A percentile compares a stretch with the other conserved stretches of the same genome.
These are phyloP conservation scores for Protomyctophum bolini DNA, from an alignment of 2,113 vertebrate genomes.

Conservation along the genomic window DNA sequence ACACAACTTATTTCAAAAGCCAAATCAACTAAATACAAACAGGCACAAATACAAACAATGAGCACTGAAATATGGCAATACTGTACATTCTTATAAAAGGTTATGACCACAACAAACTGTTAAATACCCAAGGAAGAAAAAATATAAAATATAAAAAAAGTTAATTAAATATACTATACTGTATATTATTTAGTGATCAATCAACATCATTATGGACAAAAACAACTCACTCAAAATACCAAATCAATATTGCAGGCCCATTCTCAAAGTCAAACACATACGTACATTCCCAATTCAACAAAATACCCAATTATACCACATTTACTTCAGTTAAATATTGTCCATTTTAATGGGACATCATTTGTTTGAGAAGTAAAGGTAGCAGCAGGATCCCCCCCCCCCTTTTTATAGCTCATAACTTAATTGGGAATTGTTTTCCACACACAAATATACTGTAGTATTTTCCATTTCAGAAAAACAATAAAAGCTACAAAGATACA, in stretches of 20 bases:
- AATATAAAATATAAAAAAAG: slow-evolving; percentile 28
- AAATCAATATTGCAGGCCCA: slow-evolving; percentile 36
- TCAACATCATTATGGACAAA: slow-evolving; percentile 15
- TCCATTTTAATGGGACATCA: slow-evolving; percentile 35
- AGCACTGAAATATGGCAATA: slow-evolving; percentile 20
- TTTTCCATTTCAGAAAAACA: slow-evolving; percentile 25
- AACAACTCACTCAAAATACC: slow-evolving; percentile 30
- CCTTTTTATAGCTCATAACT: slow-evolving; percentile 23
- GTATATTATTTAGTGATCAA: slow-evolving; percentile 24
- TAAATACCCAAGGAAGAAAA: not conserved
- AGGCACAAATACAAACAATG: slow-evolving; percentile 13
- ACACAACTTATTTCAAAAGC: slow-evolving; percentile 37
- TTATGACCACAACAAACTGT: not conserved
- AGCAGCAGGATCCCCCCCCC: slow-evolving; percentile 32
- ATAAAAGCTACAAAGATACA: slow-evolving; percentile 13
- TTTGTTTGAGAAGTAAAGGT: slow-evolving; percentile 48
- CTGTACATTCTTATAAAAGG: slow-evolving; percentile 4
- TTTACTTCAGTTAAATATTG: slow-evolving; percentile 43
- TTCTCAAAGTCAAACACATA: slow-evolving; percentile 5
- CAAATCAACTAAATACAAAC: slow-evolving; percentile 10
- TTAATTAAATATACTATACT: slow-evolving; percentile 32
- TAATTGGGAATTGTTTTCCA: slow-evolving; percentile 11
- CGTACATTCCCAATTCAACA: slow-evolving; percentile 27
- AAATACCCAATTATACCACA: slow-evolving; percentile 25
- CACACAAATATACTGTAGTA: slow-evolving; percentile 1